Evolutionary conservation across 2,113 vertebrate species (phyloP), one percentile per base, ranked within the genome.

Genomic region (Trogon melanurus): DNA sequence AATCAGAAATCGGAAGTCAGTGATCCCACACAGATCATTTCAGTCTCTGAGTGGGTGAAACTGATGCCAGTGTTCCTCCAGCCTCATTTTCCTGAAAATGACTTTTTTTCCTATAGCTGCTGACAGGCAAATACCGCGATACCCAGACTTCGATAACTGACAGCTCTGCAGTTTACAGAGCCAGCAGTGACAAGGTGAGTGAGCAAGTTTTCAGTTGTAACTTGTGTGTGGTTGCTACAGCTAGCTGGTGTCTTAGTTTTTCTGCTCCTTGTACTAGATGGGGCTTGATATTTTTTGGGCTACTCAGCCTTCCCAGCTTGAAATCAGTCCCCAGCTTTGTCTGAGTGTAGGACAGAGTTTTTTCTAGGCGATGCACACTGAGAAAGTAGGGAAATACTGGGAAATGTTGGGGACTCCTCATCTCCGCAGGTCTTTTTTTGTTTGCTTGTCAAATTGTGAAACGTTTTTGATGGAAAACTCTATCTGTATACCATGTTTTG

Each of bases 101-200:
- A 4, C 20, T 32, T 60, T 73, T 54, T 45, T 29, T n/a, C 66
- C 16, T 9, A 14, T 96, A 99, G 99, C 97, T 99, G 66, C 70
- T 99, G 88, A 98, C 98, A 4, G 98, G 99, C 47, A 98, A 93
- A 20, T 99, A 98, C 92, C 98, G 98, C 4, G 96, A 98, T 45
- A 99, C 99, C 1, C 99, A 99, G 97, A 99, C 99, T 11, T 99
- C 99, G 2, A 99, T 99, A 79, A 99, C 98, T 0, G 99, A 99
- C 87, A 99, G 97, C 96, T 99, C 98, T 4, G 99, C 98, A 13
- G 53, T 94, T 0, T 99, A 99, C 95, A 98, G 96, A 97, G 86
- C 96, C 69, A 98, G 98, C 90, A 98, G 66, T 2, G 98, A 98
- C 82, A 98, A 97, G 98, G 99, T 98, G 97, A 96, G 98, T 2